These are phyloP conservation scores for Amphiprion percula DNA, from an alignment of 2,113 vertebrate genomes.

Conservation along the genomic window DNA sequence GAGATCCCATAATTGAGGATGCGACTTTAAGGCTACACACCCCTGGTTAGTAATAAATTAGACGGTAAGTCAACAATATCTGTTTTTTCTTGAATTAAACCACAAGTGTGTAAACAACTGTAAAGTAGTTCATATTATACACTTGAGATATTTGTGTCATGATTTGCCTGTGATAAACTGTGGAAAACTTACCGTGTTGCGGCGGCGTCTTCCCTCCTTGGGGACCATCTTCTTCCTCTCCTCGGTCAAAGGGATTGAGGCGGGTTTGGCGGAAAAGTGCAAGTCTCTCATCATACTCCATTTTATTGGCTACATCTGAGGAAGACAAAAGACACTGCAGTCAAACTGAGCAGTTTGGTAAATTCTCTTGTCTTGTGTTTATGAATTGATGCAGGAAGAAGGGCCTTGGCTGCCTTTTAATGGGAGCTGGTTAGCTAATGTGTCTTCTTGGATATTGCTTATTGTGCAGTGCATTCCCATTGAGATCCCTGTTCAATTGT, in stretches of 20 bases:
- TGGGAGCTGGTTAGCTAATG: background rate
- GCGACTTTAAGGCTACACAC: background rate
- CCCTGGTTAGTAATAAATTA: too few relatives aligned
- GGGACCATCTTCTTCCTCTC: slow-evolving; percentile 78
- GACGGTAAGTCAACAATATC: background rate
- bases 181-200: slow-evolving; percentile 81
- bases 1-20: background rate
- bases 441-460: background rate
- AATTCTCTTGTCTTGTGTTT: background rate
- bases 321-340: slow-evolving; percentile 13
- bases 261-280: slow-evolving; percentile 94
- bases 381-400: background rate
- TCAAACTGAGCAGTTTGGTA: background rate
- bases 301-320: slow-evolving; percentile 85
- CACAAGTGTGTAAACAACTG: background rate
- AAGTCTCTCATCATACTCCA: slow-evolving; percentile 94
- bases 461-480: background rate
- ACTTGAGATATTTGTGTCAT: background rate
- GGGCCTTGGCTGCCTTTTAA: background rate
- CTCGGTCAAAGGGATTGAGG: slow-evolving; percentile 96
- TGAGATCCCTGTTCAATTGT: background rate
- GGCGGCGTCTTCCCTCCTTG: slow-evolving; percentile 67
- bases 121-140: background rate
- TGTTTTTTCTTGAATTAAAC: background rate
- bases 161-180: background rate